These are phyloP conservation scores for Tupaia chinensis DNA, from an alignment of 2,113 vertebrate species.

Conservation along the genomic window DNA sequence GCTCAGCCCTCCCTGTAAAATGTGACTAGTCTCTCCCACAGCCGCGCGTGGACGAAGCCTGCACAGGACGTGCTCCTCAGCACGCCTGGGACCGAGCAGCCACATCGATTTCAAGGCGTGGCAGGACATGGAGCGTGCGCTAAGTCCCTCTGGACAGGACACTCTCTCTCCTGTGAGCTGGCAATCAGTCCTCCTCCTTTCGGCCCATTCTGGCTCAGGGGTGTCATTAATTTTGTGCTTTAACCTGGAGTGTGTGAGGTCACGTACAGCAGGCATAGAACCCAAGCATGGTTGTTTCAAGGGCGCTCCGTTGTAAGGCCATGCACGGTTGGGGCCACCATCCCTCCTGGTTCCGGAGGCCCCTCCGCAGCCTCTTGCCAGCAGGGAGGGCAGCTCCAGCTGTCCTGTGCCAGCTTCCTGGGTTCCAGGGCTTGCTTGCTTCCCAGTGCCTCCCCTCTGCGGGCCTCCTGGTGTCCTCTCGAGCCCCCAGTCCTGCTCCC, in stretches of 20 bases:
- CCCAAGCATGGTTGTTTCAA: too few relatives aligned
- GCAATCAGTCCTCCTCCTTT: not conserved
- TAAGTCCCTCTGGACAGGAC: constrained; percentile 45
- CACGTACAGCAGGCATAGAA: not conserved
- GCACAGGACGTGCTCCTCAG: not conserved
- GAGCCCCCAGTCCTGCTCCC: too few relatives aligned
- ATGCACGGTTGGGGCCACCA: not conserved
- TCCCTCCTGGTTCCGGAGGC: too few relatives aligned
- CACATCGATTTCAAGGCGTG: not conserved
- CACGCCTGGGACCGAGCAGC: too few relatives aligned
- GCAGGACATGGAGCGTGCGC: not conserved
- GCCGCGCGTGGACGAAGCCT: not conserved
- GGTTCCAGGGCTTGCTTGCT: not conserved
- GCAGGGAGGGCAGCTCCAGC: not conserved
- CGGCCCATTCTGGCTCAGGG: not conserved
- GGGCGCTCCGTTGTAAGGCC: too few relatives aligned
- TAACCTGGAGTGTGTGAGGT: not conserved
- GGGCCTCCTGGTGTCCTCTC: not conserved
- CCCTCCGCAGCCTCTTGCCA: not conserved
- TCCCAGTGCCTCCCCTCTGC: not conserved
- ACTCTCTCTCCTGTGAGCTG: not conserved
- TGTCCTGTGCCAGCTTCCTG: not conserved
- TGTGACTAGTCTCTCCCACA: not conserved
- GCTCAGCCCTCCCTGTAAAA: not conserved
- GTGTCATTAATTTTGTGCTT: not conserved